Conservation (phyloP, 2,888 invertebrate genomes). For the Phania funesta region DNA sequence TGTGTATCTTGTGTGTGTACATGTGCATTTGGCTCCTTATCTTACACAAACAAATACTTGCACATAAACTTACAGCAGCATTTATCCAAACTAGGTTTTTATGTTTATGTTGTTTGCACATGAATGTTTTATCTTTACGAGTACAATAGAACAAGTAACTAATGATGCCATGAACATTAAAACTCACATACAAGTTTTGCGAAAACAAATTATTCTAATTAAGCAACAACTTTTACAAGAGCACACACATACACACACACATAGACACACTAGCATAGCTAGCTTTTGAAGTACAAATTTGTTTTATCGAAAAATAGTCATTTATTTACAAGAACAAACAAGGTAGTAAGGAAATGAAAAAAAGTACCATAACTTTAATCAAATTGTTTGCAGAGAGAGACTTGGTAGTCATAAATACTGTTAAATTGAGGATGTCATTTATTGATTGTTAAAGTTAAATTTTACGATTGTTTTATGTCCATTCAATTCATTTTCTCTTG, state of each 20-base stretch:
- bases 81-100: background rate
- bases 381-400: slow-evolving; percentile 9
- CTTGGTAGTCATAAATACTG: background rate
- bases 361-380: slow-evolving; percentile 5
- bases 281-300: background rate
- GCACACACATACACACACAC: background rate
- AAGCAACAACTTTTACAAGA: slow-evolving; percentile 14
- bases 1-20: background rate
- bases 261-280: background rate
- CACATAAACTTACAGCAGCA: too few relatives aligned
- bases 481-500: too few relatives aligned
- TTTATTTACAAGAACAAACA: background rate
- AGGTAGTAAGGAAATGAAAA: background rate
- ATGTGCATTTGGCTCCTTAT: background rate
- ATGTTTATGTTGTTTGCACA: background rate
- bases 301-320: background rate
- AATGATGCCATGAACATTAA: background rate
- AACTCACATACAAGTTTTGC: background rate
- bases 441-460: too few relatives aligned
- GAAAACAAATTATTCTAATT: slow-evolving; percentile 47
- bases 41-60: background rate
- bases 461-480: too few relatives aligned
- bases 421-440: background rate
- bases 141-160: background rate
- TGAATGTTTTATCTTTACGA: slow-evolving; percentile 27